Evolutionary conservation across 1,140 invertebrate species (phyloP), one percentile per base, ranked within the genome.

Genomic region (Popillia japonica): DNA sequence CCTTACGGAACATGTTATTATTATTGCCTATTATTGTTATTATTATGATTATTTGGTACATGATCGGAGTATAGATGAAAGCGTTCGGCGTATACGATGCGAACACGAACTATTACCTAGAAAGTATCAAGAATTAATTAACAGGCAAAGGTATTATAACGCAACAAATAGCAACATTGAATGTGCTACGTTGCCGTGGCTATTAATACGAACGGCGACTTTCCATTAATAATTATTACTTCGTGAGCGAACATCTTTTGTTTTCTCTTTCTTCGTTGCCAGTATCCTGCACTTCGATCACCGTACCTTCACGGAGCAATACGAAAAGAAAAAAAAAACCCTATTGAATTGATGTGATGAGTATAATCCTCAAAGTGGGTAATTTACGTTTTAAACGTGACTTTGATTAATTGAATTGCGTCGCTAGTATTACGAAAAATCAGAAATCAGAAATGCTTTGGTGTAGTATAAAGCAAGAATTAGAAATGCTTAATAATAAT

Each of bases 21-120:
- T 55, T 55, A 55, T 55, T 55, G 48, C 48, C 48, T 55, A 17
- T 17, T 55, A 55, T 55, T 55, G 48, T 55, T 55, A 55, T 55
- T 55, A 55, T 55, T 55, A 55, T 17, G 2, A 55, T 55, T 55
- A 55, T 55, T 55, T 55, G 48, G 14, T 14, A 55, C 14, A 11
- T 55, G 48, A 55, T 55, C 14, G 10, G 48, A 55, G 4, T 55
- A 17, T 14, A 6, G 10, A 55, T 55, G 14, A 55, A 17, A 6
- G 17, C 48, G 14, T 55, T 55, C 14, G 11, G 17, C 48, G 48
- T 55, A 55, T 55, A n/a, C 48, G 14, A 55, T 55, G 1, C 14
- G 48, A 55, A 55, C 48, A 17, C 14, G 6, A 17, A n/a, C 6
- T 14, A 17, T 55, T 55, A 55, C 48, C 17, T 55, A 14, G 48